Percentiles rank a stretch among this genome's conserved stretches.
phyloP scores from a whole-genome alignment of 2,888 invertebrate species.

The Tetheella fluctuosa region DNA sequence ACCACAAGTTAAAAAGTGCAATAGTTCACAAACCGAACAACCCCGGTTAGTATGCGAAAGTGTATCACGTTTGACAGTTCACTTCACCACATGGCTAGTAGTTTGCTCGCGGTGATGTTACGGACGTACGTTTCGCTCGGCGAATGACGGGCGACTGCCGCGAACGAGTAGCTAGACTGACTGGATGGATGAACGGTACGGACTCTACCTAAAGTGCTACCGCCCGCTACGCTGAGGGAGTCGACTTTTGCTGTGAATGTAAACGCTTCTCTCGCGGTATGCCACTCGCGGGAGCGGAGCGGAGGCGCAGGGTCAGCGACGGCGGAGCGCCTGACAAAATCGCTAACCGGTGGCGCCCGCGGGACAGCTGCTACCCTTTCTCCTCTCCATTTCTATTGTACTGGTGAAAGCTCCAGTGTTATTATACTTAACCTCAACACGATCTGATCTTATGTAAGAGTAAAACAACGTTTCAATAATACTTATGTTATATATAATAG shows the following conservation, averaged over 20 bases:
- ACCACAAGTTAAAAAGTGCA: conserved; percentile 59
- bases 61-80: conserved; percentile 82
- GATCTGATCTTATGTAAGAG: not conserved
- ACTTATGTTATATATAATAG: not conserved
- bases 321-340: conserved; percentile 68
- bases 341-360: conserved; percentile 54
- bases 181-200: conserved; percentile 7
- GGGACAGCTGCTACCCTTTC: conserved; percentile 83
- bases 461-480: not conserved
- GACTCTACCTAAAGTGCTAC: not conserved
- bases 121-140: conserved; percentile 67
- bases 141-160: conserved; percentile 75
- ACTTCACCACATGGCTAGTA: conserved; percentile 82
- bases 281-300: conserved; percentile 45
- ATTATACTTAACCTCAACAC: conserved; percentile 4
- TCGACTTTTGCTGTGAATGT: conserved; percentile 49
- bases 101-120: conserved; percentile 61
- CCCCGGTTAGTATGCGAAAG: conserved; percentile 66
- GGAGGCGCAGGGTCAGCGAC: conserved; percentile 70
- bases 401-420: conserved; percentile 68
- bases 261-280: conserved; percentile 44
- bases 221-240: conserved; percentile 38
- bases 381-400: conserved; percentile 62
- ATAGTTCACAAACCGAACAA: conserved; percentile 63
- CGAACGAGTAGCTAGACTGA: conserved; percentile 29